A percentile compares a stretch with the other conserved stretches of the same genome.
phyloP scores from a whole-genome alignment of 2,888 invertebrate species.

The Drosophila buzzatii region DNA sequence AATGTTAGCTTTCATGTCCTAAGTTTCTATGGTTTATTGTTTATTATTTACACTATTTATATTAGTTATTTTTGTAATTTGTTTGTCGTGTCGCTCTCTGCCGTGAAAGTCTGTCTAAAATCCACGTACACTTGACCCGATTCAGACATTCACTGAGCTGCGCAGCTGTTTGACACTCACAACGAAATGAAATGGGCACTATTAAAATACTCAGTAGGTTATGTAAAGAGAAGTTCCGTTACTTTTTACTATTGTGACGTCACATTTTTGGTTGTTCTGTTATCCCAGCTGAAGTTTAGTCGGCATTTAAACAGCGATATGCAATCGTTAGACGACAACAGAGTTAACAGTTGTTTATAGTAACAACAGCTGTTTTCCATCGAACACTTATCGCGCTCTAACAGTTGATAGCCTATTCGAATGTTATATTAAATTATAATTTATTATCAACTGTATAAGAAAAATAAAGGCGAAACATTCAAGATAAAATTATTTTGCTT shows the following conservation, averaged over 20 bases:
- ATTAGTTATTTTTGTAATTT: conserved; percentile 34
- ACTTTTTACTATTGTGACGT: too few relatives aligned
- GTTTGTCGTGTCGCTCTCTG: conserved; percentile 40
- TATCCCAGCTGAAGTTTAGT: too few relatives aligned
- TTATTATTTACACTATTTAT: conserved; percentile 35
- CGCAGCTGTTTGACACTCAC: conserved; percentile 44
- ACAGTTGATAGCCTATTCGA: too few relatives aligned
- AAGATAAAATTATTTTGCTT: not conserved
- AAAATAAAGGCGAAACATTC: not conserved
- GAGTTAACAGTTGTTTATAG: not conserved
- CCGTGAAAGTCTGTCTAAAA: conserved; percentile 60
- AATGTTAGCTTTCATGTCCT: conserved; percentile 17
- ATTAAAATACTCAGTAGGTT: not conserved
- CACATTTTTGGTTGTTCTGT: too few relatives aligned
- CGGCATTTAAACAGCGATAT: too few relatives aligned
- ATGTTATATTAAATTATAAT: too few relatives aligned
- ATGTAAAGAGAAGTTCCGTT: not conserved
- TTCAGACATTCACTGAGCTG: conserved; percentile 44
- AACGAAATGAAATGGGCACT: not conserved
- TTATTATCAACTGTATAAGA: too few relatives aligned
- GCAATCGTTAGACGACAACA: too few relatives aligned
- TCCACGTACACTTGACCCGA: conserved; percentile 73
- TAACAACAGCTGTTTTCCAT: not conserved
- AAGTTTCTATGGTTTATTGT: conserved; percentile 34
- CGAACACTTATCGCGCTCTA: not conserved